Percentiles rank a stretch among this genome's conserved stretches.
Conservation (phyloP, 2,113 vertebrate genomes). For the Heloderma charlesbogerti region DNA sequence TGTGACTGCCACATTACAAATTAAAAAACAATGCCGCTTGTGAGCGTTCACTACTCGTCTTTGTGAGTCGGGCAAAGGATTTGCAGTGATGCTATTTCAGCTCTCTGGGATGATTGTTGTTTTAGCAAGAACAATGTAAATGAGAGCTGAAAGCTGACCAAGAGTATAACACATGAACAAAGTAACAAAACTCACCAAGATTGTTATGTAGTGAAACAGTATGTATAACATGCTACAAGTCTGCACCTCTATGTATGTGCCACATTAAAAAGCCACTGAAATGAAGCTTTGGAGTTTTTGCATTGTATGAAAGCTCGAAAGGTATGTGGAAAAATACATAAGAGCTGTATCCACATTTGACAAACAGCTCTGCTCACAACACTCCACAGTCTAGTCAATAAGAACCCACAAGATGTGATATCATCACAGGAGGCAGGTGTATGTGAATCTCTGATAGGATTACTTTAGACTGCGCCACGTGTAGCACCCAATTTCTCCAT, state of each 20-base stretch:
- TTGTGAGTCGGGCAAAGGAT: conserved; percentile 60
- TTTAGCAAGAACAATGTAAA: conserved; percentile 34
- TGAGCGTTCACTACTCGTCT: conserved; percentile 58
- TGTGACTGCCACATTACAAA: conserved; percentile 64
- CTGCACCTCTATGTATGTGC: neutral
- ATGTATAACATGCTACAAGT: neutral
- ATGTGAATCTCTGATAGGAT: neutral
- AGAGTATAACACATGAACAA: neutral
- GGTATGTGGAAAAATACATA: neutral
- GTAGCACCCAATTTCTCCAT: neutral
- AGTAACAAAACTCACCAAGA: neutral
- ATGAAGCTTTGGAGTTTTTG: neutral
- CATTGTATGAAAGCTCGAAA: neutral
- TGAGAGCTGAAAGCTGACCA: neutral
- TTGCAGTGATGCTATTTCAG: conserved; percentile 48
- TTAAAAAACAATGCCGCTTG: conserved; percentile 69
- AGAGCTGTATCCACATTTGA: neutral
- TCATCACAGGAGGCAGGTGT: neutral
- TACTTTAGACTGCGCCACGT: neutral
- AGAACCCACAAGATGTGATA: neutral
- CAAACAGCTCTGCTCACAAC: neutral
- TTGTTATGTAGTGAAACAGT: neutral
- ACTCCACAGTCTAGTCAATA: neutral
- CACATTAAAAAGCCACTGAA: neutral
- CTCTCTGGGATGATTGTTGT: conserved; percentile 44